Base-by-base conservation (phyloP, 2,797 vertebrate species). In the Coracias cyanogaster region DNA sequence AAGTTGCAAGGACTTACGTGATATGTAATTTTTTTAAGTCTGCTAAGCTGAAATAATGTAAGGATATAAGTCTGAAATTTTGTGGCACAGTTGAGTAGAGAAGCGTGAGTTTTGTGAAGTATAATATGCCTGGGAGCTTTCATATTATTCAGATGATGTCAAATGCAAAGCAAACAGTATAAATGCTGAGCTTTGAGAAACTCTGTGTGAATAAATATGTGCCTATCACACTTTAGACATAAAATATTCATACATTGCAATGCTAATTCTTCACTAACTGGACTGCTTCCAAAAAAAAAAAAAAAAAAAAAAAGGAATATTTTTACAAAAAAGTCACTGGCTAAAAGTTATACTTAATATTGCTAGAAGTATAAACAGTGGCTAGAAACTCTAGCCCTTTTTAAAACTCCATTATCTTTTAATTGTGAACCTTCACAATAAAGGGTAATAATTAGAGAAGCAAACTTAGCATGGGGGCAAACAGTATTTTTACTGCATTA, bases 151-250 rank as follows among this genome's bases (percentile, higher is more conserved):
- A 90, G 39, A 85, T 52, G 16, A 74, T 94, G 77, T 90, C 90
- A 95, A 88, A 93, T 80, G 49, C 69, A 91, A 52, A 93, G 58
- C 79, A 97, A 96, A 94, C 76, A 95, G 54, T 51, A 48, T 82
- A 97, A 97, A 91, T 93, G 89, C 80, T 97, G 88, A 96, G 82
- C 84, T 96, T 62, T 92, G 86, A 94, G 86, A 96, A 97, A 91
- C 52, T 28, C 62, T 57, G 45, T 77, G 19, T 81, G 87, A 97
- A 94, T 92, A 91, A 95, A 92, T 93, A 94, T 67, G 24, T 89
- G 52, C 39, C 85, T 72, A 84, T 73, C 80, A 85, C 35, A 65
- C 45, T 91, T 91, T 69, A 71, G 55, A 67, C 58, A 85, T 90
- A 90, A 97, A 94, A 93, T 94, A 89, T 92, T 97, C 73, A 94